phyloP scores from a whole-genome alignment of 2,113 vertebrate genomes.

The Anser cygnoides region DNA sequence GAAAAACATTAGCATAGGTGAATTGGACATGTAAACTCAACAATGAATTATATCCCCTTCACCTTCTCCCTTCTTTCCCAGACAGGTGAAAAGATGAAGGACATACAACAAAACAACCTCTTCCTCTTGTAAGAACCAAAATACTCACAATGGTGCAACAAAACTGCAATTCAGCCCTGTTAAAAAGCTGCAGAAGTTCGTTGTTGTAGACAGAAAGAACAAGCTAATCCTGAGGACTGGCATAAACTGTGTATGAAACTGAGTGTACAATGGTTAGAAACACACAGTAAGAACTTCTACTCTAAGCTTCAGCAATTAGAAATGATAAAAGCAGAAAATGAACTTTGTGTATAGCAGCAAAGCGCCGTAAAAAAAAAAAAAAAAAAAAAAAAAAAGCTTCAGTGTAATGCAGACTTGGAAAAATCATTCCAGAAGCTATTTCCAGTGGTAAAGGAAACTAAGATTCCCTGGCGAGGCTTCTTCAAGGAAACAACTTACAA shows the following conservation, averaged over 20 bases:
- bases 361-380: not conserved
- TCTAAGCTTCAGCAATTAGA: not conserved
- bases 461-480: not conserved
- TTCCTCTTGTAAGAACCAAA: not conserved
- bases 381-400: not conserved
- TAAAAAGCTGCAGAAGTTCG: not conserved
- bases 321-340: not conserved
- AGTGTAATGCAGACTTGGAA: not conserved
- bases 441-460: not conserved
- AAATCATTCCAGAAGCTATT: not conserved
- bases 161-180: not conserved
- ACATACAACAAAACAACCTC: not conserved
- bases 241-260: not conserved
- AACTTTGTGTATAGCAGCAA: accelerated
- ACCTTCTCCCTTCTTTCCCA: not conserved
- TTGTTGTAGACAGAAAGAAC: not conserved
- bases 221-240: not conserved
- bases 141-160: not conserved
- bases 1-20: not conserved
- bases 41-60: not conserved
- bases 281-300: not conserved
- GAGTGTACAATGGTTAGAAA: not conserved
- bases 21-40: not conserved
- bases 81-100: not conserved
- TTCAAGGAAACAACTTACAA: not conserved